Evolutionary conservation across 1,140 invertebrate genomes (phyloP), one percentile per base, ranked within the genome.

Genomic region (Agraylea sexmaculata): DNA sequence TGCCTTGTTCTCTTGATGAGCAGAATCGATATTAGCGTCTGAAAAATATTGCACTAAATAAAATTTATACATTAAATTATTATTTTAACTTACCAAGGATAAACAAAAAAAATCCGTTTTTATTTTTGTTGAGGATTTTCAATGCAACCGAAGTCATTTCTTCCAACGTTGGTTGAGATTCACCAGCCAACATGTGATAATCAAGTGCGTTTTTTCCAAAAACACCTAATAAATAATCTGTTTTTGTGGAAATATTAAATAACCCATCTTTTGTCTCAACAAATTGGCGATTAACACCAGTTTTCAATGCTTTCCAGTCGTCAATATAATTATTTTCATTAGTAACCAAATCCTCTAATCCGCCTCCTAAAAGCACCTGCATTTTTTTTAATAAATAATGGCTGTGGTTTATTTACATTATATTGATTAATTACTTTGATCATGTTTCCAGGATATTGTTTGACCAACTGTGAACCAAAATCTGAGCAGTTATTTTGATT

Each of bases 131-230:
- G 1, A 90, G 59, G 2, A 86, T 65, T 37, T 73, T 64, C 13
- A 89, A 73, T 0, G 86, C 83, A 27, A 70, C 71, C 47, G 70
- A 58, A 1, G 78, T 80, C 83, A 90, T 87, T 55, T 87, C 78
- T 7, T 68, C 67, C 1, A 90, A 53, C 11, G 64, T 64, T 3
- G 51, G 55, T 40, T 53, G 43, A 21, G 28, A 27, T 13, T 59
- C 54, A 15, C 16, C 33, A 8, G 64, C 71, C 57, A 62, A 68
- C 18, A 68, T 42, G 28, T 75, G 65, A 52, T 73, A 75, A 0
- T 62, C 55, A 58, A 71, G 61, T 45, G 73, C 66, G 45, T 62
- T 61, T 10, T 60, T 55, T 47, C 67, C 55, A 50, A 75, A 77
- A 4, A 77, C 51, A 1, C 75, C 75, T 7, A 81, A 52, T 0